These are phyloP conservation scores for Pachydiplax longipennis DNA, from an alignment of 2,888 invertebrate species.

Conservation along the genomic window DNA sequence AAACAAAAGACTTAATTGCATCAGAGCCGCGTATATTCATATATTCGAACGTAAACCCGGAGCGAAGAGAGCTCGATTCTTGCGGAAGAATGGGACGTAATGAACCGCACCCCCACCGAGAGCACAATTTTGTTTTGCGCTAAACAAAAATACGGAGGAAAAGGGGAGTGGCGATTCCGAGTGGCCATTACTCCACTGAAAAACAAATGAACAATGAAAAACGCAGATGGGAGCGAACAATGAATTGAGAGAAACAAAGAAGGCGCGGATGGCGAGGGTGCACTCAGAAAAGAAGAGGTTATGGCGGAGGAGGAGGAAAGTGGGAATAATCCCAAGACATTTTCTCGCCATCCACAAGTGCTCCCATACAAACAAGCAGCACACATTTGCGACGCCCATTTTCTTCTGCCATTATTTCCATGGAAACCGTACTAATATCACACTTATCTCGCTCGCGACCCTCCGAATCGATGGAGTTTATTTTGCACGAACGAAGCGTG, in stretches of 20 bases:
- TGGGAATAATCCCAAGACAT: constrained; percentile 19
- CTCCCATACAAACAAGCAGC: constrained; percentile 27
- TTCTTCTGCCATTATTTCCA: constrained; percentile 20
- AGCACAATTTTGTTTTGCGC: not conserved
- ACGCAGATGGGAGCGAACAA: constrained; percentile 11
- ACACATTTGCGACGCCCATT: constrained; percentile 35
- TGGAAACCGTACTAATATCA: constrained; percentile 42
- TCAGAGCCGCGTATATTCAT: constrained; percentile 32
- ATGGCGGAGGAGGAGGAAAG: not conserved
- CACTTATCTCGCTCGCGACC: not conserved
- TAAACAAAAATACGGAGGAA: not conserved
- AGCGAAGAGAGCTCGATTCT: too few relatives aligned
- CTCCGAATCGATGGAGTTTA: not conserved
- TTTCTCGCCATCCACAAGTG: constrained; percentile 41
- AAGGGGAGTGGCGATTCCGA: not conserved
- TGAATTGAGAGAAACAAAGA: not conserved
- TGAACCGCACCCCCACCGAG: not conserved
- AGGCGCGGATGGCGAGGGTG: not conserved
- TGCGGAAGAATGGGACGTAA: constrained; percentile 32
- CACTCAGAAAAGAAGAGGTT: not conserved
- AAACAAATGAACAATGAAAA: not conserved
- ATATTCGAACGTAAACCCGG: constrained; percentile 24
- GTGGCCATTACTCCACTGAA: not conserved
- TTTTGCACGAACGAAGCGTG: too few relatives aligned
- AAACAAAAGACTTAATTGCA: constrained; percentile 39